These are phyloP conservation scores for Trypoxylon attenuatum DNA, from an alignment of 2,888 invertebrate genomes.

Conservation along the genomic window DNA sequence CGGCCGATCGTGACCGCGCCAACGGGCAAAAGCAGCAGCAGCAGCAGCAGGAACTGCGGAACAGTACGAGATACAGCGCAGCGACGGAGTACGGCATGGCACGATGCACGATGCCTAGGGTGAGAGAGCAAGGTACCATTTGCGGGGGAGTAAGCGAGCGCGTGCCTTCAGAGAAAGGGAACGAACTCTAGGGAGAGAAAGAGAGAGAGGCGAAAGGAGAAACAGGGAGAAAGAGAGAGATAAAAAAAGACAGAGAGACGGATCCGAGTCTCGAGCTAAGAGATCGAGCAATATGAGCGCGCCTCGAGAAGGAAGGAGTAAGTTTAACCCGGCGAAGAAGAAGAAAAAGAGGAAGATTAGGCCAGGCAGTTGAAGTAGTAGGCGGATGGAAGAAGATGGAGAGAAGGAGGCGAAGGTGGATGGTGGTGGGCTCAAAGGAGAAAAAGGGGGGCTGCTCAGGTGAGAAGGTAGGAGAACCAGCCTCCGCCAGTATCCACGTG, in stretches of 20 bases:
- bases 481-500: slow-evolving; percentile 73
- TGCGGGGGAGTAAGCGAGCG: too few species aligned
- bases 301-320: slow-evolving; percentile 30
- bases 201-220: slow-evolving; percentile 3
- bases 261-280: slow-evolving; percentile 29
- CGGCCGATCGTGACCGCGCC: slow-evolving; percentile 53
- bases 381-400: slow-evolving; percentile 33
- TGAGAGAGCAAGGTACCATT: too few species aligned
- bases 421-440: slow-evolving; percentile 48
- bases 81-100: slow-evolving; percentile 10
- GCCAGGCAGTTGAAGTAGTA: slow-evolving; percentile 9
- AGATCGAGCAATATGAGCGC: slow-evolving; percentile 38
- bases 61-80: too few species aligned
- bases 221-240: slow-evolving; percentile 46
- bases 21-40: slow-evolving; percentile 2
- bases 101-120: slow-evolving; percentile 20
- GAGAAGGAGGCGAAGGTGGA: slow-evolving; percentile 45
- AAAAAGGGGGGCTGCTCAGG: slow-evolving; percentile 55
- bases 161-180: slow-evolving; percentile 24
- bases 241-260: slow-evolving; percentile 45
- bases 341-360: slow-evolving; percentile 14
- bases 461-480: slow-evolving; percentile 66
- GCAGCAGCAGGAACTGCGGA: too few species aligned
- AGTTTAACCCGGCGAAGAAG: slow-evolving; percentile 1
- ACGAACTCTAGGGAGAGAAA: slow-evolving; percentile 15